Evolutionary conservation across 1,140 invertebrate genomes (phyloP), one percentile per base, ranked within the genome.

Genomic region (Lepidurus couesii): DNA sequence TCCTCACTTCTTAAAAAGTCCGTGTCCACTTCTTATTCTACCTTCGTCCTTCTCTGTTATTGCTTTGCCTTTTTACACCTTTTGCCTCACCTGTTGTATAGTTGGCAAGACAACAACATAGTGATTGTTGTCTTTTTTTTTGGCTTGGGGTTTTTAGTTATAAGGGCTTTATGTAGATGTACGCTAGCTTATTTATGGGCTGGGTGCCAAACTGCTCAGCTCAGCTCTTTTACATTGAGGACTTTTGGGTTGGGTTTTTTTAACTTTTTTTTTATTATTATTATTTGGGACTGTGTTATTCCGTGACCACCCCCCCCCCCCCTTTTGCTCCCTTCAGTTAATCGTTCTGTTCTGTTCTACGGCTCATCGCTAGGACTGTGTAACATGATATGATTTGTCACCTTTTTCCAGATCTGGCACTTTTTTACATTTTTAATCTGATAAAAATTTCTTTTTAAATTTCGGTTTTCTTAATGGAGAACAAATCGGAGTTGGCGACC

Each of bases 41-140:
- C 53, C 53, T 65, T 9, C 53, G 53, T 65, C 53, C 53, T 65
- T 65, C 53, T 65, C n/a, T 13, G 53, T 65, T 65, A 65, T 65
- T 65, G 53, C 53, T 65, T 65, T 13, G 53, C 16, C 53, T 65
- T 65, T 65, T 65, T 65, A 65, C 53, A 65, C 53, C 53, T 65
- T 65, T 65, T 65, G 53, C 53, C 53, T 65, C 53, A 65, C 53
- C 53, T 65, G 53, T 65, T 65, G 53, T 65, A 65, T 13, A 65
- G 53, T 65, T 65, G 53, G 53, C 53, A 13, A 65, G 53, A 65
- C 53, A 65, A 65, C 53, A 65, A 65, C 53, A 65, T 21, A 65
- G 16, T 65, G 53, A 65, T 65, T 65, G 53, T 65, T 65, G 53
- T 21, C 13, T 16, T 16, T 65, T 65, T 65, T n/a, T 47, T 47